These are phyloP conservation scores for Trachymyrmex cornetzi DNA, from an alignment of 1,140 invertebrate genomes.

Conservation along the genomic window DNA sequence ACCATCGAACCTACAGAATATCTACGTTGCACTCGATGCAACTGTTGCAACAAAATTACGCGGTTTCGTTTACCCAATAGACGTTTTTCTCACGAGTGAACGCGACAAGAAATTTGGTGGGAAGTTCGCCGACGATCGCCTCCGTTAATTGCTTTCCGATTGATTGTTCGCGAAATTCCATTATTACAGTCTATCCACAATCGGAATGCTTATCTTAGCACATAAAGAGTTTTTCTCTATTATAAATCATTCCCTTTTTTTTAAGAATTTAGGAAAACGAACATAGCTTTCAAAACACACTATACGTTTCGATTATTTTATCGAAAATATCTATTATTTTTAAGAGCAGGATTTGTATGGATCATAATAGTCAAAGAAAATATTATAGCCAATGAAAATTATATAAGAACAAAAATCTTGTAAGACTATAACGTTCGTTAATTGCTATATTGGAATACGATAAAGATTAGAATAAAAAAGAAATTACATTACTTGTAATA, in stretches of 20 bases:
- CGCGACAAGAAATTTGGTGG: constrained; percentile 49
- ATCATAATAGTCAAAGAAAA: neutral
- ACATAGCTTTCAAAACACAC: neutral
- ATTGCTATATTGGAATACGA: neutral
- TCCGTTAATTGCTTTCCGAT: constrained; percentile 61
- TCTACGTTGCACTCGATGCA: neutral
- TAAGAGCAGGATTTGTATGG: neutral
- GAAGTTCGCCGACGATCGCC: constrained; percentile 55
- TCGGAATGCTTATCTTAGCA: constrained; percentile 45
- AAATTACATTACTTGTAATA: neutral
- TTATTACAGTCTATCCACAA: constrained; percentile 53
- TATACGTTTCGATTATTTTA: neutral
- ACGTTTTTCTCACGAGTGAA: constrained; percentile 49
- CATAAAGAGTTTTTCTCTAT: constrained; percentile 8
- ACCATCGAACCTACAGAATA: neutral
- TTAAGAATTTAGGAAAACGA: neutral
- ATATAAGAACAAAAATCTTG: neutral
- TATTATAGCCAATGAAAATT: neutral
- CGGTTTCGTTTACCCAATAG: constrained; percentile 37
- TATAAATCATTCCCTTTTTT: neutral
- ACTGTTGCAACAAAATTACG: constrained; percentile 43
- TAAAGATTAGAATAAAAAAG: neutral
- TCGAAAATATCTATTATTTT: neutral
- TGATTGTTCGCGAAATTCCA: constrained; percentile 60
- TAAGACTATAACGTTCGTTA: neutral